A percentile compares a stretch with the other conserved stretches of the same genome.
Conservation (phyloP, 2,888 invertebrate genomes). For the Dione vanillae region DNA sequence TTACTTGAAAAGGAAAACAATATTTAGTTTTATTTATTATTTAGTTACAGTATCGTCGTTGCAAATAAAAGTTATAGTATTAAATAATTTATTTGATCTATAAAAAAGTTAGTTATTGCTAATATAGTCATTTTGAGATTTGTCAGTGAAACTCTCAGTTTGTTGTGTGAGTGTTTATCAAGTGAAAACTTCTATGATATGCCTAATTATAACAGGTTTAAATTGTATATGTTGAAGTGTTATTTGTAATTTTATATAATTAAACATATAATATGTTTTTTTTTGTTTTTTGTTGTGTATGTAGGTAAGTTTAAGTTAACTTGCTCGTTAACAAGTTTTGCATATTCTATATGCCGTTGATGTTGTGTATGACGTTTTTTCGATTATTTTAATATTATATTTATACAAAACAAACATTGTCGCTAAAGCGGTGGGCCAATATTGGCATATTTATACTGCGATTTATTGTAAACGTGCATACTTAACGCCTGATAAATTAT, state of each 20-base stretch:
- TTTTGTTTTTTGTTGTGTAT: too few species aligned
- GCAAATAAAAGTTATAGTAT: neutral
- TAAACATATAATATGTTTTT: neutral
- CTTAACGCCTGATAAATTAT: conserved; percentile 16
- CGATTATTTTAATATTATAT: neutral
- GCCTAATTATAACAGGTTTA: neutral
- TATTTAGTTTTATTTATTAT: conserved; percentile 34
- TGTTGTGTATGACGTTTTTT: neutral
- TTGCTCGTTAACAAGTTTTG: neutral
- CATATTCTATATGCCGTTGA: too few species aligned
- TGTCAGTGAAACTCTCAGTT: neutral
- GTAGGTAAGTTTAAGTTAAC: neutral
- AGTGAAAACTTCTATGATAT: neutral
- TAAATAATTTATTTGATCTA: neutral
- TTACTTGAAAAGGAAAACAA: conserved; percentile 27
- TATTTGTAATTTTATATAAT: neutral
- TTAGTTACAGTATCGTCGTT: conserved; percentile 25
- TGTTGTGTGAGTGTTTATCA: neutral
- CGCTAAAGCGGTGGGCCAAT: neutral
- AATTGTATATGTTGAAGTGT: neutral
- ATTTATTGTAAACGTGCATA: neutral
- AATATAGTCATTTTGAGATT: neutral
- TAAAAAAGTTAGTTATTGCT: neutral
- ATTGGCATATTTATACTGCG: neutral
- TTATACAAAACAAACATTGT: conserved; percentile 2